These are phyloP conservation scores for Drosophila nebulosa DNA, from an alignment of 1,140 invertebrate genomes.

Conservation along the genomic window DNA sequence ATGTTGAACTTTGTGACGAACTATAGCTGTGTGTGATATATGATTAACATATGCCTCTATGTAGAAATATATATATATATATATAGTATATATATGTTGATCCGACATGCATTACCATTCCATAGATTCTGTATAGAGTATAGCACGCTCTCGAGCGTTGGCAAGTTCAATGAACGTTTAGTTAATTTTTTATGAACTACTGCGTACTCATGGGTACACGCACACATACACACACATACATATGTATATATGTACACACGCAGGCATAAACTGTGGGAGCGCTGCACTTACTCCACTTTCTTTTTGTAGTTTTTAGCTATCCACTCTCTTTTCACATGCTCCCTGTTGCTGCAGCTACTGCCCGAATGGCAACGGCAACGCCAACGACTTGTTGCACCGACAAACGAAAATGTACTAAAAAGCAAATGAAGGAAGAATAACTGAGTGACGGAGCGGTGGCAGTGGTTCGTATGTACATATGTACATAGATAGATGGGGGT, in stretches of 20 bases:
- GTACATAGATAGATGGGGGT: neutral
- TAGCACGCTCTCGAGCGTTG: neutral
- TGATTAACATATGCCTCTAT: conserved; percentile 22
- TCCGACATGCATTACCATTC: neutral
- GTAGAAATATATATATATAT: neutral
- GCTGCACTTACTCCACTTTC: conserved; percentile 65
- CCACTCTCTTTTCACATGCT: conserved; percentile 28
- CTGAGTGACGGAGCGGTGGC: conserved; percentile 13
- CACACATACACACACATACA: neutral
- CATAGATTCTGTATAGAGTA: neutral
- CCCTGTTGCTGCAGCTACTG: conserved; percentile 8
- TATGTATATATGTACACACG: no score
- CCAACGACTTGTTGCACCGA: conserved; percentile 67
- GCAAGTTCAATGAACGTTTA: conserved; percentile 41
- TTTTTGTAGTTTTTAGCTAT: conserved; percentile 38
- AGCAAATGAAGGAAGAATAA: conserved; percentile 62
- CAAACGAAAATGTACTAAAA: conserved; percentile 57
- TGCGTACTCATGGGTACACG: neutral
- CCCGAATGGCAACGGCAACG: conserved; percentile 11
- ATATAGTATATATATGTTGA: conserved; percentile 11
- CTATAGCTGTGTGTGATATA: conserved; percentile 5
- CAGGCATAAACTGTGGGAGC: neutral
- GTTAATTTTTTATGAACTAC: neutral
- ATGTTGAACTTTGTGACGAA: conserved; percentile 49
- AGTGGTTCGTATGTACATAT: neutral